Evolutionary conservation across 1,140 invertebrate genomes (phyloP).

Genomic region (Heliconius nattereri): DNA sequence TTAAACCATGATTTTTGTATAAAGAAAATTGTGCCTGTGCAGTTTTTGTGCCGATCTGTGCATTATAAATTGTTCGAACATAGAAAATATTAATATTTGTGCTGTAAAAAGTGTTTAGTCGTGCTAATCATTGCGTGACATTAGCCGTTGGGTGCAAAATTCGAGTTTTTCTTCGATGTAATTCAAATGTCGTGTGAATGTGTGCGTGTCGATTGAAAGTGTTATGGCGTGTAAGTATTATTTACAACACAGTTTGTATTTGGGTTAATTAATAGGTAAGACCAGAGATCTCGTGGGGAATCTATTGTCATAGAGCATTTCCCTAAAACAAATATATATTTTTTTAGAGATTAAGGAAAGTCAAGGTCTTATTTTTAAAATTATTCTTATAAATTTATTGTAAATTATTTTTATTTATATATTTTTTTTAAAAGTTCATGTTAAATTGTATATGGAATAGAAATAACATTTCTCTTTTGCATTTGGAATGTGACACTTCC

Average conservation of each 20-base stretch:
- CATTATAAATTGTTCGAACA: conserved; percentile 16
- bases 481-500: too few relatives aligned
- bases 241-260: conserved; percentile 4
- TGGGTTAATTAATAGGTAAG: conserved; percentile 19
- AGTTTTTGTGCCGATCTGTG: conserved; percentile 1
- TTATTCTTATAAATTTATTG: neutral
- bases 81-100: conserved; percentile 6
- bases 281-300: neutral
- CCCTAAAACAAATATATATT: neutral
- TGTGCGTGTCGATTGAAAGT: conserved; percentile 37
- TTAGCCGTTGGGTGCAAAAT: conserved; percentile 42
- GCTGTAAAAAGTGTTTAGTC: conserved; percentile 30
- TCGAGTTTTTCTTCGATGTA: conserved; percentile 39
- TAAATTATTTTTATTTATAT: too few relatives aligned
- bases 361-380: neutral
- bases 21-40: conserved; percentile 20
- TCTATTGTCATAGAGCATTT: neutral
- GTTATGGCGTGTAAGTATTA: conserved; percentile 48
- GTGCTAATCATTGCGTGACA: conserved; percentile 46
- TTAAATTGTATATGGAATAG: too few relatives aligned
- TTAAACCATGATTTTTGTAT: conserved; percentile 44
- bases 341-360: neutral
- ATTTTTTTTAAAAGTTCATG: too few relatives aligned
- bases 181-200: conserved; percentile 34
- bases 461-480: too few relatives aligned